Base-by-base conservation (phyloP, 30 jellyfish, hydroid and myxozoan species). In the Aurelia aurita complex sp. Pacific region DNA sequence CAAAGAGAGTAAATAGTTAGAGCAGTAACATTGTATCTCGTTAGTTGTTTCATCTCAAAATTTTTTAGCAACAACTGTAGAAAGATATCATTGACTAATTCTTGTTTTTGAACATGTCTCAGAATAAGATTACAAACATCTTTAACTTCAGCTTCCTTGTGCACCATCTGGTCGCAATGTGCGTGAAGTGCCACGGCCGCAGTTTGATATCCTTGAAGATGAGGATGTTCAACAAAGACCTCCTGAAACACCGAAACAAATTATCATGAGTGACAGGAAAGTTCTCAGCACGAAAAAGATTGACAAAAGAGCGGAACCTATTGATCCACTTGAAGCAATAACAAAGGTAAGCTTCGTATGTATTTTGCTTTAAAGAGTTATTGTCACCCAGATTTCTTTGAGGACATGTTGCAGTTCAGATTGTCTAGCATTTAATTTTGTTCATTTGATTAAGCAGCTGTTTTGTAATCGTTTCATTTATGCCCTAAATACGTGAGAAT, bases 271-370 rank as follows among this genome's bases (percentile, higher is more conserved):
- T 77, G 91, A 83, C 23, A 76, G 97, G 62, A 90, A 90, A 65
- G 96, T 92, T 14, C 92, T 90, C 57, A 90, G 97, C 42, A 29
- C 96, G 4, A 90, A 63, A 81, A 90, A 90, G 60, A 60, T 71
- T 17, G 88, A 59, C 67, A 78, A 83, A 63, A 75, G 77, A 13
- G 84, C 67, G 40, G 52, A 59, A 9, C 83, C 13, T 14, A 2
- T 1, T 15, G 67, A 76, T 4, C 73, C 81, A 10, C 32, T 85
- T 14, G 69, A 75, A 9, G 51, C 16, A 3, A 80, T 83, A 5
- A 61, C 52, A 36, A 60, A 87, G 81, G 96, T 87, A 55, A 15
- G 63, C 17, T 57, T 79, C 17, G 17, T 33, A 9, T 38, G 7
- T 76, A 63, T 63, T 13, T 8, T 3, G 35, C 14, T 9, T 63